Conservation (phyloP, 2,888 invertebrate species). For the Lasioglossum malachurum region DNA sequence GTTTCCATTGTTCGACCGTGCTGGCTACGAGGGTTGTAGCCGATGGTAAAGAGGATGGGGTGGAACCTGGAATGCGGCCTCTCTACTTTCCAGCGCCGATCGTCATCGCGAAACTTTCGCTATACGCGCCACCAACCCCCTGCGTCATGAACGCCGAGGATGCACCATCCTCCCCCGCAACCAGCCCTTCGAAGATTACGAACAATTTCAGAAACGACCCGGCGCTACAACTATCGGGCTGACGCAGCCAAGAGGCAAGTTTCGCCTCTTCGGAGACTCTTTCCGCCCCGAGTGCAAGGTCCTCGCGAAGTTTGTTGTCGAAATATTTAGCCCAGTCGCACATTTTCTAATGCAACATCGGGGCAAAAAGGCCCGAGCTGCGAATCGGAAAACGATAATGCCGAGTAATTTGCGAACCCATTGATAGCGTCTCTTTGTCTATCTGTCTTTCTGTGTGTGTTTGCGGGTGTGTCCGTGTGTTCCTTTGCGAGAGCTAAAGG, state of each 20-base stretch:
- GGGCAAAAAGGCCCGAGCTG: not conserved
- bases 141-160: slow-evolving; percentile 7
- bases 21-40: slow-evolving; percentile 60
- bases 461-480: not conserved
- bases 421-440: not conserved
- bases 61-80: slow-evolving; percentile 37
- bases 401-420: not conserved
- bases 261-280: not conserved
- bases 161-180: not conserved
- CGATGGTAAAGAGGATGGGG: slow-evolving; percentile 9
- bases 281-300: not conserved
- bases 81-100: slow-evolving; percentile 31
- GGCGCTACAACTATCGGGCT: slow-evolving; percentile 25
- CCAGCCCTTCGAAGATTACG: slow-evolving; percentile 54
- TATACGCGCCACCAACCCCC: not conserved
- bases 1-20: slow-evolving; percentile 78
- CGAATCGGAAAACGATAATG: slow-evolving; percentile 8
- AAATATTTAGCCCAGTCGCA: not conserved
- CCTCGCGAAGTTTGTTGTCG: not conserved
- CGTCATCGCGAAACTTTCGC: slow-evolving; percentile 41
- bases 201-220: slow-evolving; percentile 56
- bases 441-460: not conserved
- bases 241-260: slow-evolving; percentile 11
- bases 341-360: not conserved
- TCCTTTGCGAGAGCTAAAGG: not conserved